Base-by-base conservation (phyloP, 2,888 invertebrate species). In the Acleris sparsana region DNA sequence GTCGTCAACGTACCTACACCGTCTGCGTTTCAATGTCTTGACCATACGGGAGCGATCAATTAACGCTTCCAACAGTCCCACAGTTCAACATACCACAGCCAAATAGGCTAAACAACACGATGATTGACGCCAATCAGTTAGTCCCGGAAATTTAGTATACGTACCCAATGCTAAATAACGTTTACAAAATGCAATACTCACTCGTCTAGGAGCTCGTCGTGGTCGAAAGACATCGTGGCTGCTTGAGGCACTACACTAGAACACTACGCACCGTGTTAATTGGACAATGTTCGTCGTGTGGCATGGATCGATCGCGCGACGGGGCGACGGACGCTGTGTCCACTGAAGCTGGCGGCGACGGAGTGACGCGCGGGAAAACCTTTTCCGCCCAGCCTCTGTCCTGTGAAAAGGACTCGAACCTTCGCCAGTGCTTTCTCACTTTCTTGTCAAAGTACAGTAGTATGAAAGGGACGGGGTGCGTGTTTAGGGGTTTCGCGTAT, bases 161-260 rank as follows among this genome's bases (percentile, higher is more conserved):
- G 20, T 44, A 44, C 44, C 0, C n/a, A 2, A 44, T 13, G 17
- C n/a, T 17, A 46, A 46, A 17, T 17, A 46, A 16, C 16, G 46
- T 17, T 17, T 46, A 46, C 46, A 46, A n/a, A 6, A 46, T 29
- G n/a, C 16, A 20, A 58, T 88, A 95, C 95, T 95, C 87, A 95
- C 95, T 95, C 95, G 79, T 95, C 95, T 69, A 94, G 89, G 72
- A 95, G 94, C 79, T 95, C 95, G 75, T 95, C 95, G 70, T 94
- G 94, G 74, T 93, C 93, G 79, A 95, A 91, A 70, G 95, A 94
- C 93, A 93, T 93, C 63, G 72, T 83, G 72, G 71, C 58, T 71
- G 69, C 72, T 75, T 78, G 79, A 75, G 75, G 75, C 82, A 85
- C 86, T 80, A 75, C 76, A 80, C 79, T 57, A 56, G 22, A 52